Evolutionary conservation across 2,888 invertebrate genomes (phyloP), one percentile per base, ranked within the genome.

Genomic region (Bimastos eiseni): DNA sequence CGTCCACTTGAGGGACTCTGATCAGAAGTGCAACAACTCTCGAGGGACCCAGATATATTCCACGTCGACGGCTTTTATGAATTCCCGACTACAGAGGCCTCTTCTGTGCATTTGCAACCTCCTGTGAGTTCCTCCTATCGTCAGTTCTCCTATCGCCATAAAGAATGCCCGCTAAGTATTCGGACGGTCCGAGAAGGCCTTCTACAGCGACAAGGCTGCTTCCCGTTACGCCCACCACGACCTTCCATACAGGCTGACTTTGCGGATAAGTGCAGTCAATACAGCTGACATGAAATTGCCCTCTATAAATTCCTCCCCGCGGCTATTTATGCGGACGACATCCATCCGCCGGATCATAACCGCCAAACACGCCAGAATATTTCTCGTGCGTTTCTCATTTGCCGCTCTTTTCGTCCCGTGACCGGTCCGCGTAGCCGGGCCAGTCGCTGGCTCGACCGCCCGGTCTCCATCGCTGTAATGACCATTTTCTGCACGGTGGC

Each of bases 401-500:
- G 13, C 70, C 70, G 70, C 70, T 70, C 70, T n/a, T 70, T n/a
- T 19, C 49, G 41, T 3, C 49, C 49, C 55, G 3, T 4, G 24
- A n/a, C 0, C 19, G 30, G 11, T 8, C 30, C n/a, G 49, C 49
- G 13, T 21, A 17, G 70, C 30, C n/a, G 3, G 24, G 24, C 5
- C 30, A 17, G 70, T n/a, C n/a, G 30, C 70, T 70, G 30, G 11
- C 30, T n/a, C 70, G n/a, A 30, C 8, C 41, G 15, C 41, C 41
- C 41, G 41, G 41, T 15, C 41, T 6, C 70, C 30, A 70, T 70
- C 70, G 70, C 70, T 11, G 70, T 70, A 70, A 70, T 70, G 17
- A 70, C 70, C 70, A 70, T 70, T 70, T 70, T 70, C 70, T 70
- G 70, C n/a, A 70, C 70, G n/a, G 70, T 70, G 70, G 70, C 70